phyloP scores from a whole-genome alignment of 2,113 vertebrate genomes.

The Indicator indicator region DNA sequence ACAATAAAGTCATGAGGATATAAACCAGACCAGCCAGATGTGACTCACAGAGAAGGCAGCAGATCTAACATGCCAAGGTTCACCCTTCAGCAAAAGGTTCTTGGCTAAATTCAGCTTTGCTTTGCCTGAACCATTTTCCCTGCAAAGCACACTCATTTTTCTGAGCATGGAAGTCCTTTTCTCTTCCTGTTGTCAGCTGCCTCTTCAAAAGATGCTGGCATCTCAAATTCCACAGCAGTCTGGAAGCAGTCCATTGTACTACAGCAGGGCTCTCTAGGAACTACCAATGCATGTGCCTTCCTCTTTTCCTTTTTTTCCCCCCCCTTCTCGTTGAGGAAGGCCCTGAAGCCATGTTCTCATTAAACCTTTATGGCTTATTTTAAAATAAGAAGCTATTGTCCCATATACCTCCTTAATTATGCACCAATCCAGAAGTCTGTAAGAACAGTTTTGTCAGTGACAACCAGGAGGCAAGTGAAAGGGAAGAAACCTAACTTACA shows the following conservation, averaged over 20 bases:
- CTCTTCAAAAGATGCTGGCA: constrained; percentile 47
- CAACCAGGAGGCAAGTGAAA: background rate
- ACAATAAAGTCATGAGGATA: background rate
- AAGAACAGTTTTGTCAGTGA: background rate
- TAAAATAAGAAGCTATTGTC: constrained; percentile 60
- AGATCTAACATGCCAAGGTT: rapidly evolving
- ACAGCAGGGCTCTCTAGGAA: constrained; percentile 20
- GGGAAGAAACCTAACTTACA: background rate
- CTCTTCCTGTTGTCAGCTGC: constrained; percentile 15
- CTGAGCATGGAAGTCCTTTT: constrained; percentile 21
- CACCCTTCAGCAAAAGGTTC: background rate
- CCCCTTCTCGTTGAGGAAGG: background rate
- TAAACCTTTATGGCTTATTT: constrained; percentile 67
- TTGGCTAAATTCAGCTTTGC: background rate
- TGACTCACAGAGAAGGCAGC: background rate
- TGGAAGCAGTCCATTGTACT: constrained; percentile 56
- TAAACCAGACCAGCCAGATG: background rate
- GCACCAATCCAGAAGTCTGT: constrained; percentile 47
- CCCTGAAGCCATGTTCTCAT: constrained; percentile 67
- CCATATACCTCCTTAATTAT: constrained; percentile 72
- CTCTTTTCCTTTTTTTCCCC: background rate
- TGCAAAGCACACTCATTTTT: constrained; percentile 45
- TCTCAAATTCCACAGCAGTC: constrained; percentile 43
- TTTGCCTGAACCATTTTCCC: constrained; percentile 28
- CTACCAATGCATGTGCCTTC: background rate